Percentiles rank a stretch among this genome's conserved stretches.
phyloP scores from a whole-genome alignment of 2,113 vertebrate genomes.

The Typhlomys cinereus region DNA sequence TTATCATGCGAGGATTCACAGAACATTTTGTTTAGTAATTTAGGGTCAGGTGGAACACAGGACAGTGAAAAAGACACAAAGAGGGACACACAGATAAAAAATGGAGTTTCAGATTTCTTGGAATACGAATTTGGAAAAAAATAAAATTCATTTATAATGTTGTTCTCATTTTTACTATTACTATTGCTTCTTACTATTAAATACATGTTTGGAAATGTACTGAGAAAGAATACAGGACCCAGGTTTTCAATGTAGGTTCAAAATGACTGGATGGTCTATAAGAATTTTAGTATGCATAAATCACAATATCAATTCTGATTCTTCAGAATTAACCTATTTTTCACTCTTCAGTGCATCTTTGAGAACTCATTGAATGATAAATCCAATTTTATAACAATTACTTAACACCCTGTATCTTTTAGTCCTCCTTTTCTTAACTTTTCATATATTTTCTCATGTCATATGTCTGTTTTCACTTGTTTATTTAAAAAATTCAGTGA shows the following conservation, averaged over 20 bases:
- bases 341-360: neutral
- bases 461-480: conserved; percentile 16
- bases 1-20: neutral
- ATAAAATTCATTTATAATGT: neutral
- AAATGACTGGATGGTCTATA: neutral
- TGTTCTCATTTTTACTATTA: neutral
- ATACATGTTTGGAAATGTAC: neutral
- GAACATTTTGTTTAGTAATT: conserved; percentile 14
- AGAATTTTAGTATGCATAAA: neutral
- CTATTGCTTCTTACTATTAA: neutral
- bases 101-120: neutral
- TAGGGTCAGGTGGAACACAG: neutral
- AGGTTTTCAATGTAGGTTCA: neutral
- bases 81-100: neutral
- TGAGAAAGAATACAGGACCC: neutral
- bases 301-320: neutral
- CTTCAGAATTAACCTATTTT: neutral
- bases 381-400: neutral
- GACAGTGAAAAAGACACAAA: neutral
- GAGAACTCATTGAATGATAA: neutral
- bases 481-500: neutral
- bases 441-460: neutral
- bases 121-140: neutral
- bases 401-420: neutral
- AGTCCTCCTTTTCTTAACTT: neutral